Conservation (phyloP, 1,140 invertebrate genomes). For the Drosophila auraria region DNA sequence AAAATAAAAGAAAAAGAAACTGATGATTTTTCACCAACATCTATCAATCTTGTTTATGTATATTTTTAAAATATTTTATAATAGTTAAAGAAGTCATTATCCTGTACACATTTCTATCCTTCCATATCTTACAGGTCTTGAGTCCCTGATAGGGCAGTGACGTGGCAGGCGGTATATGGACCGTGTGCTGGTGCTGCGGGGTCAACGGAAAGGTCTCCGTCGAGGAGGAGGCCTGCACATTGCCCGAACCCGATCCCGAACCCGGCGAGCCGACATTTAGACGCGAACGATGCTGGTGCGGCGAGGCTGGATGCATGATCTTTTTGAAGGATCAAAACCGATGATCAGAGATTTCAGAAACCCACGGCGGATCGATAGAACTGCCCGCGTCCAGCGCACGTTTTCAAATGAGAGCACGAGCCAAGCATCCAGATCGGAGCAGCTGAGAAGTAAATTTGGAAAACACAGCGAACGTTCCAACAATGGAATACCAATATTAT, state of each 20-base stretch:
- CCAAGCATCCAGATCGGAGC: slow-evolving; percentile 19
- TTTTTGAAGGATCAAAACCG: not conserved
- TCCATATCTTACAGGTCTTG: slow-evolving; percentile 70
- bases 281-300: slow-evolving; percentile 75
- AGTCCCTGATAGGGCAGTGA: slow-evolving; percentile 76
- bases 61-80: no score
- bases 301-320: slow-evolving; percentile 74
- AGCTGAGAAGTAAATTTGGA: slow-evolving; percentile 22
- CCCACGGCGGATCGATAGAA: slow-evolving; percentile 41
- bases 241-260: slow-evolving; percentile 36
- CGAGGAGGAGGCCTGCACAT: slow-evolving; percentile 41
- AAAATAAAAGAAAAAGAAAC: not conserved
- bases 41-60: no score
- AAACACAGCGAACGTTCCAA: slow-evolving; percentile 16
- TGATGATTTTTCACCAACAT: no score
- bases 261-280: slow-evolving; percentile 47
- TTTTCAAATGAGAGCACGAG: slow-evolving; percentile 58
- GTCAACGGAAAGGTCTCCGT: slow-evolving; percentile 62
- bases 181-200: slow-evolving; percentile 58
- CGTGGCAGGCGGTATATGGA: slow-evolving; percentile 53
- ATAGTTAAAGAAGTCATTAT: no score
- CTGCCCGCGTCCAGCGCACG: slow-evolving; percentile 75
- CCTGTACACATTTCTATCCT: no score
- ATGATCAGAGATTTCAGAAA: not conserved
- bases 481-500: slow-evolving; percentile 11